phyloP scores from a whole-genome alignment of 2,113 vertebrate genomes.

The Carassius auratus region DNA sequence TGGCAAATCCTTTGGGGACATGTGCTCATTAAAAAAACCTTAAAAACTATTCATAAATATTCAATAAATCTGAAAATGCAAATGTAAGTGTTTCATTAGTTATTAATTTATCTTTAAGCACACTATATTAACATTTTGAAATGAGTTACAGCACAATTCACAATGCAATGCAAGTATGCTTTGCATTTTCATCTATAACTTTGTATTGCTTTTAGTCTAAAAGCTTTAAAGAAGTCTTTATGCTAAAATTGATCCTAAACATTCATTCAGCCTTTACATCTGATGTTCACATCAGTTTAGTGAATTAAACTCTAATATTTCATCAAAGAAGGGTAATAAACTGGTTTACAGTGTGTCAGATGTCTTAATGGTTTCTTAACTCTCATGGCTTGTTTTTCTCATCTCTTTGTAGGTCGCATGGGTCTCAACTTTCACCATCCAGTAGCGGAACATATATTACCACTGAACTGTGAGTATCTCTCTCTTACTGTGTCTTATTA shows the following conservation, averaged over 20 bases:
- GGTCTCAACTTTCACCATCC: conserved; percentile 98
- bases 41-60: not conserved
- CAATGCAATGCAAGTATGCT: not conserved
- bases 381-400: conserved; percentile 14
- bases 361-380: not conserved
- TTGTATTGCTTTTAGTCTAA: conserved; percentile 8
- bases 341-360: not conserved
- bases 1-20: not conserved
- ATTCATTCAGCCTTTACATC: not conserved
- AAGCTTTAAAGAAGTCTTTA: no score
- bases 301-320: not conserved
- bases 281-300: not conserved
- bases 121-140: not conserved
- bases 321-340: not conserved
- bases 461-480: conserved; percentile 75
- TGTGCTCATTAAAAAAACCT: not conserved
- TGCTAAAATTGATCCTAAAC: not conserved
- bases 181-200: not conserved
- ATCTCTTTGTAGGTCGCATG: conserved; percentile 85
- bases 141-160: not conserved
- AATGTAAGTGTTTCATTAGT: not conserved
- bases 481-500: not conserved
- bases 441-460: conserved; percentile 97
- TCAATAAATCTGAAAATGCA: not conserved
- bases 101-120: not conserved